Percentiles rank a stretch among this genome's conserved stretches.
These are phyloP conservation scores for Mus caroli DNA, from an alignment of 2,797 vertebrate genomes.

Conservation along the genomic window DNA sequence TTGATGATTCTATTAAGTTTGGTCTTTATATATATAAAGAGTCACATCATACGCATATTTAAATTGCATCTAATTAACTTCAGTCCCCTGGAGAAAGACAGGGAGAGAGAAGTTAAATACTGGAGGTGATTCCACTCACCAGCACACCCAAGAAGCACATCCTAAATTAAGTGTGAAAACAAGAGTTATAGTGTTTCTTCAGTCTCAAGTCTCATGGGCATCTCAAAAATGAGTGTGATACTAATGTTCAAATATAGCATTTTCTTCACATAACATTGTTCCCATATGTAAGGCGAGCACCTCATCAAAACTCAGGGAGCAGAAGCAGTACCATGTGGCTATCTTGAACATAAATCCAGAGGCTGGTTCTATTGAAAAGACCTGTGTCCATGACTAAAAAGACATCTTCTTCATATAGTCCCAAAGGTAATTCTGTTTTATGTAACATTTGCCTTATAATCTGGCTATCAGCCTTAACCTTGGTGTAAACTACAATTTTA, in stretches of 20 bases:
- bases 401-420: slow-evolving; percentile 39
- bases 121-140: slow-evolving; percentile 51
- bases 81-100: not conserved
- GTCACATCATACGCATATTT: slow-evolving; percentile 34
- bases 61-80: slow-evolving; percentile 60
- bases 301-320: not conserved
- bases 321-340: slow-evolving; percentile 6
- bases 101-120: slow-evolving; percentile 35
- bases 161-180: slow-evolving; percentile 73
- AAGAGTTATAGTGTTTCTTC: slow-evolving; percentile 44
- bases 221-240: slow-evolving; percentile 61
- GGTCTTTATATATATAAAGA: slow-evolving; percentile 5
- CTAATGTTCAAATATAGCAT: slow-evolving; percentile 59
- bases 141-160: slow-evolving; percentile 34
- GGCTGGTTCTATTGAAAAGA: slow-evolving; percentile 2
- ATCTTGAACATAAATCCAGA: not conserved
- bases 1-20: slow-evolving; percentile 50
- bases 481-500: slow-evolving; percentile 24
- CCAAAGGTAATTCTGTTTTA: slow-evolving; percentile 43
- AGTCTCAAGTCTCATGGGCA: slow-evolving; percentile 46
- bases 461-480: not conserved
- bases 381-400: not conserved
- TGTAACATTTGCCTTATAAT: slow-evolving; percentile 46
- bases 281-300: slow-evolving; percentile 1
- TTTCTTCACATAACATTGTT: not conserved